Percentiles rank a stretch among this genome's conserved stretches.
Evolutionary conservation across 2,113 vertebrate genomes (phyloP).

Genomic region (Chionis minor): DNA sequence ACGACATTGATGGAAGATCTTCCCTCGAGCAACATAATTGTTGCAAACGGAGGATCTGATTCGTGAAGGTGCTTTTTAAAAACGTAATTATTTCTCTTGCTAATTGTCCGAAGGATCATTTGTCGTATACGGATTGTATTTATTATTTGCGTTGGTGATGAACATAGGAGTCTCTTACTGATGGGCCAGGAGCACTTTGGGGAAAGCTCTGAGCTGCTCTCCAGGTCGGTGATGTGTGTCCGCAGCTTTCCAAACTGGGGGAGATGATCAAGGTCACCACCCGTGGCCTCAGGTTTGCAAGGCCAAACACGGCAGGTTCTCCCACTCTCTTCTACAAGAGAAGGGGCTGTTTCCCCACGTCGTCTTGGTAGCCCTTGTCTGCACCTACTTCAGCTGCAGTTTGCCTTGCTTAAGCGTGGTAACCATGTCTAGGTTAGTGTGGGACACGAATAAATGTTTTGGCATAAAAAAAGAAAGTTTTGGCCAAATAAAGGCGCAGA

Average conservation of each 20-base stretch:
- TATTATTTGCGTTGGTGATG: neutral
- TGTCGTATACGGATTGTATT: neutral
- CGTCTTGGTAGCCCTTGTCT: neutral
- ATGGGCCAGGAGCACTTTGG: neutral
- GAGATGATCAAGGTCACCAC: neutral
- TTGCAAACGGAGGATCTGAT: neutral
- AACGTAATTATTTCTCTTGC: neutral
- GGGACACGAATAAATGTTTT: accelerated
- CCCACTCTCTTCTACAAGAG: neutral
- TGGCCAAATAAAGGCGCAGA: neutral
- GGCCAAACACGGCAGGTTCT: neutral
- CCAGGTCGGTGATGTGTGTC: neutral
- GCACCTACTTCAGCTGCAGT: neutral
- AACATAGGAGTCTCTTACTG: neutral
- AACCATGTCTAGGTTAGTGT: neutral
- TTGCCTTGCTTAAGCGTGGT: neutral
- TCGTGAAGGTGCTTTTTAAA: neutral
- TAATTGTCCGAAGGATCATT: neutral
- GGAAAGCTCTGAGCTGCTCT: neutral
- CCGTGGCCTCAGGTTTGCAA: neutral
- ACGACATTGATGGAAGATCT: neutral
- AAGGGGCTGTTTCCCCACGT: neutral
- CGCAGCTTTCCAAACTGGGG: neutral
- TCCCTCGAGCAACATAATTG: neutral
- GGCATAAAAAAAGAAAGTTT: neutral